Evolutionary conservation across 2,113 vertebrate species (phyloP).

Genomic region (Leptobrachium leishanense): DNA sequence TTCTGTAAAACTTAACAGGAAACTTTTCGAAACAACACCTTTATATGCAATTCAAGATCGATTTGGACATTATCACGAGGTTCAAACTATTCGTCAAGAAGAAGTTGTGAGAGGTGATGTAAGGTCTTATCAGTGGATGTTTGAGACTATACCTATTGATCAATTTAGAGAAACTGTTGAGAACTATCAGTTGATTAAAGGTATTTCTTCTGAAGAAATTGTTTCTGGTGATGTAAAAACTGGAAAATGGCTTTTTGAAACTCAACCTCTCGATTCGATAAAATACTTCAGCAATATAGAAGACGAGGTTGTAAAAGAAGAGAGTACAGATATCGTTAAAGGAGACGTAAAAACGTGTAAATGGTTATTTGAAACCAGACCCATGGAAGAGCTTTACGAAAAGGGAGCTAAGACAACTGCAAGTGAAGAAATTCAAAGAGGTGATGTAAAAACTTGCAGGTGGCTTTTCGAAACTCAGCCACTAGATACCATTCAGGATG

Average conservation of each 20-base stretch:
- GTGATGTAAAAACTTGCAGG: slow-evolving; percentile 85
- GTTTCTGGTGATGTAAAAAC: slow-evolving; percentile 87
- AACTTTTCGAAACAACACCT: slow-evolving; percentile 81
- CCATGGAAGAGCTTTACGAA: slow-evolving; percentile 85
- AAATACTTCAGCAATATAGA: slow-evolving; percentile 81
- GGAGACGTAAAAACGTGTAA: slow-evolving; percentile 87
- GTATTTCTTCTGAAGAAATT: slow-evolving; percentile 87
- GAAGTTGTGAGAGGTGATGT: slow-evolving; percentile 88
- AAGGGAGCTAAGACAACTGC: slow-evolving; percentile 64
- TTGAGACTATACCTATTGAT: slow-evolving; percentile 89
- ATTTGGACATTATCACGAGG: slow-evolving; percentile 83
- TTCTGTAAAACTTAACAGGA: slow-evolving; percentile 80
- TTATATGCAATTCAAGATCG: slow-evolving; percentile 87
- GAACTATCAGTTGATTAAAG: slow-evolving; percentile 85
- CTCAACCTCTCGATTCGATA: slow-evolving; percentile 86
- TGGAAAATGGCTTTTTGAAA: slow-evolving; percentile 93
- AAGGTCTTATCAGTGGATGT: slow-evolving; percentile 86
- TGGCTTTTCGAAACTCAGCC: slow-evolving; percentile 89
- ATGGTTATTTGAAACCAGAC: slow-evolving; percentile 92
- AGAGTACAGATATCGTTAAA: slow-evolving; percentile 70
- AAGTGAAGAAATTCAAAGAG: slow-evolving; percentile 72
- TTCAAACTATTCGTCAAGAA: slow-evolving; percentile 84
- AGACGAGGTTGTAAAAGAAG: slow-evolving; percentile 66
- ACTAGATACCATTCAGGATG: slow-evolving; percentile 77
- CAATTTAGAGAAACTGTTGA: slow-evolving; percentile 82